Evolutionary conservation across 2,888 invertebrate genomes (phyloP).

Genomic region (Ischnus inquisitorius): DNA sequence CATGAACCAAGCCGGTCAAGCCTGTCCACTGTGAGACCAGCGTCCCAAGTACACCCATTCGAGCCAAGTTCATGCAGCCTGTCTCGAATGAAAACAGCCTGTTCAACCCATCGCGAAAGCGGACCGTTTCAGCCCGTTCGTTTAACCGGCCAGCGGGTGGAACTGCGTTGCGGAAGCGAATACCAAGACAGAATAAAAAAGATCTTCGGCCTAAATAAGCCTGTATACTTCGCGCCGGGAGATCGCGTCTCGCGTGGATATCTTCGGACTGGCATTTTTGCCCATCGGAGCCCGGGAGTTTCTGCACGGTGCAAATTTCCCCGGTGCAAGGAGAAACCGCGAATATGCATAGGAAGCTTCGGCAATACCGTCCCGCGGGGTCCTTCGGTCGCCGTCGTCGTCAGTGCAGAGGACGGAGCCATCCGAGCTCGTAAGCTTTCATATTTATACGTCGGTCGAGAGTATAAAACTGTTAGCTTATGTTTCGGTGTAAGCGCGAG

Average conservation of each 20-base stretch:
- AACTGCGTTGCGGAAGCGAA: slow-evolving; percentile 62
- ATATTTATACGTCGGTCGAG: slow-evolving; percentile 82
- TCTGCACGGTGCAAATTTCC: slow-evolving; percentile 34
- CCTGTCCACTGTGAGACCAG: slow-evolving; percentile 9
- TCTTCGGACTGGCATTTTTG: slow-evolving; percentile 21
- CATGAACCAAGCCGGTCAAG: background rate
- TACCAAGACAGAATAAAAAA: slow-evolving; percentile 28
- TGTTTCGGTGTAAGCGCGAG: slow-evolving; percentile 75
- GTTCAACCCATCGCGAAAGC: slow-evolving; percentile 29
- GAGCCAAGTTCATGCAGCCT: slow-evolving; percentile 19
- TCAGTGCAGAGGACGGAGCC: slow-evolving; percentile 48
- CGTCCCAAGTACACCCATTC: slow-evolving; percentile 9
- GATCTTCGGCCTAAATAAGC: slow-evolving; percentile 63
- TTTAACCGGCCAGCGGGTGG: slow-evolving; percentile 47
- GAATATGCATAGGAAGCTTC: slow-evolving; percentile 38
- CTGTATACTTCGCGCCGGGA: slow-evolving; percentile 35
- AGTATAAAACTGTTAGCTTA: slow-evolving; percentile 84
- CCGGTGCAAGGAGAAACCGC: slow-evolving; percentile 37
- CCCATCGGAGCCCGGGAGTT: background rate
- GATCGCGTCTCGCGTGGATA: slow-evolving; percentile 30
- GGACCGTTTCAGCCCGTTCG: slow-evolving; percentile 44
- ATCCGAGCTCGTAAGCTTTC: slow-evolving; percentile 82
- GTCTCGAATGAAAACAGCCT: slow-evolving; percentile 4
- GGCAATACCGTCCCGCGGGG: slow-evolving; percentile 15
- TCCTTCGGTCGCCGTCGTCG: slow-evolving; percentile 13